A percentile compares a stretch with the other conserved stretches of the same genome.
These are phyloP conservation scores for Xiphophorus couchianus DNA, from an alignment of 2,113 vertebrate genomes.

Conservation along the genomic window DNA sequence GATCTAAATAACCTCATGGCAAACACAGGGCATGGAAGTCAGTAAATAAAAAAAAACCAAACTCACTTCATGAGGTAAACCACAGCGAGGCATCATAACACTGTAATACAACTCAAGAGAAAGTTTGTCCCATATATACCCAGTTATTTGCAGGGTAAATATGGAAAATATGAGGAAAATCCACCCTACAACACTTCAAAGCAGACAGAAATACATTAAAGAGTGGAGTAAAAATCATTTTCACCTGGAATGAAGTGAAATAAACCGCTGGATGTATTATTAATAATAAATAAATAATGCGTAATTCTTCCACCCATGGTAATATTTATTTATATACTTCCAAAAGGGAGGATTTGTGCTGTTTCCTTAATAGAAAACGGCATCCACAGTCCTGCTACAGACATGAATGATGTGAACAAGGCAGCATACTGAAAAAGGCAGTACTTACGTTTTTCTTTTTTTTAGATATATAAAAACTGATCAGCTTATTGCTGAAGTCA, in stretches of 20 bases:
- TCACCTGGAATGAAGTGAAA: neutral
- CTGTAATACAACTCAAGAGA: neutral
- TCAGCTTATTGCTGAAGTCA: conserved; percentile 1
- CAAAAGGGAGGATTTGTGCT: conserved; percentile 35
- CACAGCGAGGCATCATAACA: too few species aligned
- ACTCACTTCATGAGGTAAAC: too few species aligned
- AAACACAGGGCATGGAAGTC: too few species aligned
- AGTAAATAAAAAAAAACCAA: too few species aligned
- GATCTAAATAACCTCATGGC: too few species aligned
- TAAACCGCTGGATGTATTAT: neutral
- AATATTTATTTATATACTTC: conserved; percentile 52
- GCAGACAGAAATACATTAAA: too few species aligned
- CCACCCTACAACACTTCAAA: neutral
- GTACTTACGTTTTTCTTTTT: neutral
- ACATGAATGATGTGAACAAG: conserved; percentile 27
- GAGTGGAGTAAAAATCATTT: too few species aligned
- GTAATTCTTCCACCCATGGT: conserved; percentile 13
- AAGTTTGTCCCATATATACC: neutral
- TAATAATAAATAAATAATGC: neutral
- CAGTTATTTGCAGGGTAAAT: neutral
- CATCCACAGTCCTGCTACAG: conserved; percentile 21
- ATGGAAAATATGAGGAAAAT: neutral
- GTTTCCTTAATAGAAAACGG: conserved; percentile 22
- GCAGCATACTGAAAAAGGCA: conserved; percentile 38
- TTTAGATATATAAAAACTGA: neutral